Conservation (phyloP, 2,797 vertebrate genomes). For the Valencia hispanica region DNA sequence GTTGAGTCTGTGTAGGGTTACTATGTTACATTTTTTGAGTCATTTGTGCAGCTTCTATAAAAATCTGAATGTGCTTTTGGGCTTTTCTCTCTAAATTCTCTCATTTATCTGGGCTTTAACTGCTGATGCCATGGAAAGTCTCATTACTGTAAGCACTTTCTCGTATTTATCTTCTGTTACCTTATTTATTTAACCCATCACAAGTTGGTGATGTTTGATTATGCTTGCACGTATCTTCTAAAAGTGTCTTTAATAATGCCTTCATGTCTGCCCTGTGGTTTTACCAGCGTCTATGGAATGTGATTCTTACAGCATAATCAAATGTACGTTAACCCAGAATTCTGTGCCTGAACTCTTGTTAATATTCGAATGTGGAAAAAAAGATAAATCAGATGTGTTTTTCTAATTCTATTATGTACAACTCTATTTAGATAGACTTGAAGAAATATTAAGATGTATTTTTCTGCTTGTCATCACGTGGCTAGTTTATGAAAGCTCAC, state of each 20-base stretch:
- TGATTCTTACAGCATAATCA: conserved; percentile 8
- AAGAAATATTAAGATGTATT: conserved; percentile 57
- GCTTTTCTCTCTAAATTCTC: neutral
- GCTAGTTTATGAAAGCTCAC: conserved; percentile 47
- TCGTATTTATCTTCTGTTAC: conserved; percentile 2
- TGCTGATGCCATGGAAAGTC: conserved; percentile 15
- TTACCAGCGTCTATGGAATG: conserved; percentile 18
- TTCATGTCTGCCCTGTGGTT: neutral
- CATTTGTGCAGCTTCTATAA: neutral
- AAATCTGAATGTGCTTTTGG: neutral
- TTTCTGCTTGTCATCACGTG: conserved; percentile 68
- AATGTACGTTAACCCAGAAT: conserved; percentile 45
- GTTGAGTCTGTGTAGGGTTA: neutral
- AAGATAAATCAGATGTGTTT: conserved; percentile 63
- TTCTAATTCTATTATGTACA: conserved; percentile 66
- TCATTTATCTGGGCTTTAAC: neutral
- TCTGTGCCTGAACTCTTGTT: conserved; percentile 71
- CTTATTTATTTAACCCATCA: neutral
- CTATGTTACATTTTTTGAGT: neutral
- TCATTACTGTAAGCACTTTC: conserved; percentile 14
- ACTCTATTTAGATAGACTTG: conserved; percentile 66
- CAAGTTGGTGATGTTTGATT: neutral
- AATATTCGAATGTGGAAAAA: conserved; percentile 57
- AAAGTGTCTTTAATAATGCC: conserved; percentile 1
- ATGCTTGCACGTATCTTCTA: conserved; percentile 21